Evolutionary conservation across 2,797 vertebrate genomes (phyloP).

Genomic region (Galago senegalensis): DNA sequence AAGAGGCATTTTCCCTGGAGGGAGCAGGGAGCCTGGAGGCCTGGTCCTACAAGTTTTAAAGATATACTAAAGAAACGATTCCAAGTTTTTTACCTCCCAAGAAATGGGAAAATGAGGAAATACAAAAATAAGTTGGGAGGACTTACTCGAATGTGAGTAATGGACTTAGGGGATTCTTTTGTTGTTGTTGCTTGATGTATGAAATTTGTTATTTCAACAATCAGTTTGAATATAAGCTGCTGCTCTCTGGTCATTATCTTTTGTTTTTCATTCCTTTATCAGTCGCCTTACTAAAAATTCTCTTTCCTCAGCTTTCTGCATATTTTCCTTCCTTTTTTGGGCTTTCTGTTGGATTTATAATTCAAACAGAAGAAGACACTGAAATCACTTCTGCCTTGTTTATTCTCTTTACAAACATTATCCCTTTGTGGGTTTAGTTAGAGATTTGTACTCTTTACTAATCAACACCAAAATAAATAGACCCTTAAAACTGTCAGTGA

Average conservation of each 20-base stretch:
- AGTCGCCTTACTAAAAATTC: conserved; percentile 21
- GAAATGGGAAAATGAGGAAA: neutral
- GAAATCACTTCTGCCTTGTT: conserved; percentile 64
- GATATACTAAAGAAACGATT: conserved; percentile 14
- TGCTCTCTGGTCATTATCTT: neutral
- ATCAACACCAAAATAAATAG: conserved; percentile 81
- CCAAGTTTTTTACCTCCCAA: conserved; percentile 12
- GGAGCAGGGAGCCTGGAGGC: neutral
- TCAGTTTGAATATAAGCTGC: conserved; percentile 25
- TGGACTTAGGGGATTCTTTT: neutral
- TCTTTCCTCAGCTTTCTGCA: neutral
- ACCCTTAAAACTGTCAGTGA: conserved; percentile 78
- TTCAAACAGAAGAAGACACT: conserved; percentile 61
- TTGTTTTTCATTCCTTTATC: conserved; percentile 57
- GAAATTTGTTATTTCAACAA: conserved; percentile 61
- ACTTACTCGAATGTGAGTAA: neutral
- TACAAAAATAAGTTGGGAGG: neutral
- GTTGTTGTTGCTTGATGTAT: neutral
- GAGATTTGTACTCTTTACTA: conserved; percentile 70
- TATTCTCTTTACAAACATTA: conserved; percentile 71
- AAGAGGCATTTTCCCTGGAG: conserved; percentile 4
- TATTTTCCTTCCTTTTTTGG: conserved; percentile 27
- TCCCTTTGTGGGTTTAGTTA: conserved; percentile 66
- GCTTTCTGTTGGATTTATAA: conserved; percentile 40
- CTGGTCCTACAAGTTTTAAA: neutral